A percentile compares a stretch with the other conserved stretches of the same genome.
Evolutionary conservation across 2,797 vertebrate genomes (phyloP).

Genomic region (Eurystomus glaucurus): DNA sequence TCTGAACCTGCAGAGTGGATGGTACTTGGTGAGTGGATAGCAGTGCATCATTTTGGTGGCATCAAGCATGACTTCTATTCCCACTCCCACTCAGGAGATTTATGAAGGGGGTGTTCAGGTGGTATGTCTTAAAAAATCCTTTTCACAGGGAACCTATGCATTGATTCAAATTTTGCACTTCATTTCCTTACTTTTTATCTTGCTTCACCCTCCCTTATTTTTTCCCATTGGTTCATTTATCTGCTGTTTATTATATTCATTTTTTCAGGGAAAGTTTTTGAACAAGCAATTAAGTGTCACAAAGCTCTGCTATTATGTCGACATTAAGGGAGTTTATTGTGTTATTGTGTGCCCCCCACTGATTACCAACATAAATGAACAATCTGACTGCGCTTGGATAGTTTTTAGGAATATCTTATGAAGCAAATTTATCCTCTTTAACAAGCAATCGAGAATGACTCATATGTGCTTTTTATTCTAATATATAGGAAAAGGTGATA

Average conservation of each 20-base stretch:
- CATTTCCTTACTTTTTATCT: neutral
- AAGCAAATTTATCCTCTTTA: neutral
- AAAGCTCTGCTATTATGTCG: neutral
- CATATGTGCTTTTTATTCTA: neutral
- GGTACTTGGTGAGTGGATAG: neutral
- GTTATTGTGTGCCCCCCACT: neutral
- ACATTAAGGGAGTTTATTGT: neutral
- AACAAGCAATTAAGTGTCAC: neutral
- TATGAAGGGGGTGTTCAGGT: neutral
- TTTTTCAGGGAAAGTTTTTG: neutral
- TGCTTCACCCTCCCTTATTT: neutral
- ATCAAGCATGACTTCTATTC: neutral
- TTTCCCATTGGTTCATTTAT: neutral
- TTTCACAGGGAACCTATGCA: neutral
- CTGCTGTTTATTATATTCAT: neutral
- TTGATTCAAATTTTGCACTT: neutral
- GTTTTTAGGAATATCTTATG: neutral
- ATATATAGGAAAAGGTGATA: neutral
- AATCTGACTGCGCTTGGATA: neutral
- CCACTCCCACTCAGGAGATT: neutral
- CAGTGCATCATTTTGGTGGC: neutral
- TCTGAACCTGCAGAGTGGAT: neutral
- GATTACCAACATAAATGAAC: neutral
- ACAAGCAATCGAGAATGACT: neutral
- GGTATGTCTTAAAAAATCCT: neutral